These are phyloP conservation scores for Ditula angustiorana DNA, from an alignment of 2,888 invertebrate genomes.

Conservation along the genomic window DNA sequence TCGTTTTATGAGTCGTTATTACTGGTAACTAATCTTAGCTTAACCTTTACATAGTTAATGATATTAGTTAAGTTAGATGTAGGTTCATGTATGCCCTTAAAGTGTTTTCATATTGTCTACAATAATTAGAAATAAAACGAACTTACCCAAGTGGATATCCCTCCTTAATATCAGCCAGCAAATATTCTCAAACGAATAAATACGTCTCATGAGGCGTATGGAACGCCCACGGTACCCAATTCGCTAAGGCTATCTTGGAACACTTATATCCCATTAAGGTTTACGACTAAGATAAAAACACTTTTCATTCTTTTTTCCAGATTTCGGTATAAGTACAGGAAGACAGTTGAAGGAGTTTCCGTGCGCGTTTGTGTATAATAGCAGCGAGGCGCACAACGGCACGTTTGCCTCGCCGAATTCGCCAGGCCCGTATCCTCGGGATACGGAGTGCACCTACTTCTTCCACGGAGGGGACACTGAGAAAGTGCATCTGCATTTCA, in stretches of 20 bases:
- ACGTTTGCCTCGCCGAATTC: constrained; percentile 95
- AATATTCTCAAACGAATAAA: too few species aligned
- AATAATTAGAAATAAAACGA: too few species aligned
- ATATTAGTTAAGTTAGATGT: neutral
- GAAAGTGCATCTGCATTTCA: constrained; percentile 93
- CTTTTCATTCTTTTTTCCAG: constrained; percentile 76
- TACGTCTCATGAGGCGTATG: too few species aligned
- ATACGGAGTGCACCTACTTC: constrained; percentile 96
- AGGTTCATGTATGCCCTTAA: too few species aligned
- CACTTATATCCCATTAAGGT: too few species aligned
- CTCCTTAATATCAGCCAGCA: too few species aligned
- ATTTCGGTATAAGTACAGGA: constrained; percentile 95
- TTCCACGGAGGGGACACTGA: constrained; percentile 93
- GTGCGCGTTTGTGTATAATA: constrained; percentile 96
- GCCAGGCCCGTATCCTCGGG: constrained; percentile 95
- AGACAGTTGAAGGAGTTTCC: constrained; percentile 90
- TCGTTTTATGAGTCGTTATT: neutral
- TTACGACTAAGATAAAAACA: too few species aligned
- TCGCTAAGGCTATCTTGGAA: too few species aligned
- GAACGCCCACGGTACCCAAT: too few species aligned
- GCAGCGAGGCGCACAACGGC: constrained; percentile 91
- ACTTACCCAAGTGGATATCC: too few species aligned
- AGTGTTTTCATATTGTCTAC: too few species aligned
- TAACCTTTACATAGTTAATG: neutral
- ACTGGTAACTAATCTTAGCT: neutral